A percentile compares a stretch with the other conserved stretches of the same genome.
Evolutionary conservation across 2,888 invertebrate genomes (phyloP).

Genomic region (Diarsia rubi): DNA sequence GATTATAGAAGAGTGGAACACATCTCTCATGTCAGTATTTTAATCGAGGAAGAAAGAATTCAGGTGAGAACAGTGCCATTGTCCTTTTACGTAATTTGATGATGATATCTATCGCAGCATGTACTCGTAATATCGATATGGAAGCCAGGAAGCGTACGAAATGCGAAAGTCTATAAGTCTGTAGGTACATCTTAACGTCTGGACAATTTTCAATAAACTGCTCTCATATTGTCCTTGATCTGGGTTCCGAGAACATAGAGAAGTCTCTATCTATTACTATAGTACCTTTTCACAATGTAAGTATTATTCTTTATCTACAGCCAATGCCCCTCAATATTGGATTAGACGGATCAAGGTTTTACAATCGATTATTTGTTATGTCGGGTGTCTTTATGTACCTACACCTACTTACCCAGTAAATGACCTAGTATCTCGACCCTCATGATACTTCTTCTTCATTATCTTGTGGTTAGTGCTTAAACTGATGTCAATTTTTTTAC

Average conservation of each 20-base stretch:
- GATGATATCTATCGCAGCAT: no score
- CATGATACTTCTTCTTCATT: no score
- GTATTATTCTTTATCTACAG: neutral
- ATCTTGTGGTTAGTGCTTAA: no score
- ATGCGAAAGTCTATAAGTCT: neutral
- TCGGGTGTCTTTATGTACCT: neutral
- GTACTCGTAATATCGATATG: no score
- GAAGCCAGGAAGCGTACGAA: no score
- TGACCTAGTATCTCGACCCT: neutral
- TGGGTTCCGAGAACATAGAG: neutral
- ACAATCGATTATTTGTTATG: neutral
- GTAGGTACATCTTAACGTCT: neutral
- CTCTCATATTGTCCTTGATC: neutral
- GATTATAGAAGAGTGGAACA: constrained; percentile 56
- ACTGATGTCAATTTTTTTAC: no score
- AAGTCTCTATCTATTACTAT: neutral
- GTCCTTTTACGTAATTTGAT: neutral
- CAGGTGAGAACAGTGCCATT: constrained; percentile 69
- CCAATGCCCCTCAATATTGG: constrained; percentile 25
- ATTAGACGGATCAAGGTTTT: constrained; percentile 26
- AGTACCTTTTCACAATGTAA: neutral
- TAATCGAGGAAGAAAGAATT: constrained; percentile 71
- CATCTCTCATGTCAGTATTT: constrained; percentile 75
- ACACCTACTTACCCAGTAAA: neutral
- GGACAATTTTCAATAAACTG: neutral